phyloP scores from a whole-genome alignment of 30 jellyfish, hydroid and myxozoan species.

The Cassiopea xamachana region DNA sequence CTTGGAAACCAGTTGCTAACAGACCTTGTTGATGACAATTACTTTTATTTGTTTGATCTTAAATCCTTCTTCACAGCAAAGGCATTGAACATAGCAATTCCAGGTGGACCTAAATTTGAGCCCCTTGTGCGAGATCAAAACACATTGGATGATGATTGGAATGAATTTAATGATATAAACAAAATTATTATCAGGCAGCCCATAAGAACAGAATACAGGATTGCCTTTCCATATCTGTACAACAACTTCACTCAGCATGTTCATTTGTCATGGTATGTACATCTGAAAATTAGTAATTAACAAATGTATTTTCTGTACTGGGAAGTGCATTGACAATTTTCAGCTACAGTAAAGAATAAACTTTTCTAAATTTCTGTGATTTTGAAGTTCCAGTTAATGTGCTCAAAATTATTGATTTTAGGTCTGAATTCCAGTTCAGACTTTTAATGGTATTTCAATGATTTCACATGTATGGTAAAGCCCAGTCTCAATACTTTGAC shows the following conservation, averaged over 20 bases:
- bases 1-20: slow-evolving; percentile 98
- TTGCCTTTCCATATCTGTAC: slow-evolving; percentile 98
- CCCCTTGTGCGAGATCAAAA: slow-evolving; percentile 95
- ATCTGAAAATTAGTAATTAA: not conserved
- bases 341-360: no score
- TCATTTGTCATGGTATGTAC: slow-evolving; percentile 91
- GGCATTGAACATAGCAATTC: slow-evolving; percentile 97
- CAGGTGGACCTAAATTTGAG: slow-evolving; percentile 99
- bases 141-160: slow-evolving; percentile 98
- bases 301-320: not conserved
- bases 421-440: no score
- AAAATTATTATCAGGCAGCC: slow-evolving; percentile 98
- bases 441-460: no score
- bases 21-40: slow-evolving; percentile 95
- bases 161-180: slow-evolving; percentile 97
- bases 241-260: slow-evolving; percentile 96
- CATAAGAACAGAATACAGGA: slow-evolving; percentile 95
- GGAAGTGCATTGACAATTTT: no score
- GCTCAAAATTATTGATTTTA: no score
- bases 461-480: no score
- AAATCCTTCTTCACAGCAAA: slow-evolving; percentile 98
- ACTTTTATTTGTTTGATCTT: slow-evolving; percentile 93
- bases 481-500: no score
- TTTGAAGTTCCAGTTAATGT: no score
- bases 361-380: no score